phyloP scores from a whole-genome alignment of 2,888 invertebrate species.

The Toxonevra muliebris region DNA sequence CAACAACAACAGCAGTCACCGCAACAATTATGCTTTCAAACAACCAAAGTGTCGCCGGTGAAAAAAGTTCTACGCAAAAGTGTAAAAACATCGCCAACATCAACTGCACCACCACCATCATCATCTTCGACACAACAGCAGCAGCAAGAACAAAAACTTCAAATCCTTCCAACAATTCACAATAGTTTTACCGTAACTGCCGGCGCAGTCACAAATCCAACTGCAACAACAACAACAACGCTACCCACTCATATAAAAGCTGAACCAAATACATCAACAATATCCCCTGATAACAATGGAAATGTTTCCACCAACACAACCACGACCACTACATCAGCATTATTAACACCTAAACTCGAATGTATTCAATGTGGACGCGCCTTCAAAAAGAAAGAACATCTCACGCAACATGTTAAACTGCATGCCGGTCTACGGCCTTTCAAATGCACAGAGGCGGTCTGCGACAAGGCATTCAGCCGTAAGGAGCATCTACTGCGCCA shows the following conservation, averaged over 20 bases:
- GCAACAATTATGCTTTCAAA: slow-evolving; percentile 40
- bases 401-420: slow-evolving; percentile 74
- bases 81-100: slow-evolving; percentile 29
- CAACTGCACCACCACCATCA: slow-evolving; percentile 39
- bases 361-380: slow-evolving; percentile 72
- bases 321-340: slow-evolving; percentile 16
- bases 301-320: slow-evolving; percentile 10
- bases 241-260: slow-evolving; percentile 21
- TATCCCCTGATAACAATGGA: not conserved
- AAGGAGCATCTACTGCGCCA: slow-evolving; percentile 76
- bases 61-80: slow-evolving; percentile 37
- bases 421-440: slow-evolving; percentile 75
- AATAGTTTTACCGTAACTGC: slow-evolving; percentile 11
- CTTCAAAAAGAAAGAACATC: slow-evolving; percentile 75
- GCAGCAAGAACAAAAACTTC: slow-evolving; percentile 38
- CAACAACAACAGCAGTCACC: slow-evolving; percentile 43
- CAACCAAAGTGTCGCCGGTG: slow-evolving; percentile 7
- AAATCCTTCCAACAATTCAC: slow-evolving; percentile 42
- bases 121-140: slow-evolving; percentile 43
- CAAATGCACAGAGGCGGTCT: slow-evolving; percentile 69
- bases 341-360: slow-evolving; percentile 45
- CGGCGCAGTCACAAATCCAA: no score
- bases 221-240: slow-evolving; percentile 26
- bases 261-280: slow-evolving; percentile 19
- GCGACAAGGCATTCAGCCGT: slow-evolving; percentile 74